Percentiles rank a stretch among this genome's conserved stretches.
Evolutionary conservation across 1,140 invertebrate species (phyloP).

Genomic region (Cecropterus lyciades): DNA sequence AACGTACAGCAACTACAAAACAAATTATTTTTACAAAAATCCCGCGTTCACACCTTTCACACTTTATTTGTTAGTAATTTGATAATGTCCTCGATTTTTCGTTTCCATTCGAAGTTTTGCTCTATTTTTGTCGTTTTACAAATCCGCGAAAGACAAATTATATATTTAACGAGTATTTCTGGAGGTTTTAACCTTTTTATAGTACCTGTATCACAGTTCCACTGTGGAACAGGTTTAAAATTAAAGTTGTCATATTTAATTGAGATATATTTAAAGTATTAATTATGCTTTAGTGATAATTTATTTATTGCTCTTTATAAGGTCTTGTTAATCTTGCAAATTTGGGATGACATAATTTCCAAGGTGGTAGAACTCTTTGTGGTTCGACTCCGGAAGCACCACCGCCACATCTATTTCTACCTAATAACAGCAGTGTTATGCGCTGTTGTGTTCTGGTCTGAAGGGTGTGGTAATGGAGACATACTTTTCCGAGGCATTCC

Average conservation of each 20-base stretch:
- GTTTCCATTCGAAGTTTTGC: slow-evolving; percentile 10
- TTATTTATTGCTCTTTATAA: no score
- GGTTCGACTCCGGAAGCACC: no score
- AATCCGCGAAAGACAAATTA: slow-evolving; percentile 17
- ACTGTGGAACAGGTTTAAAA: slow-evolving; percentile 7
- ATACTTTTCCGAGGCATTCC: no score
- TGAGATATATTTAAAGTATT: neutral
- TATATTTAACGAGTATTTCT: slow-evolving; percentile 21
- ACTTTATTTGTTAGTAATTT: slow-evolving; percentile 30
- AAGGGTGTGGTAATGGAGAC: no score
- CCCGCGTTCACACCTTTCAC: slow-evolving; percentile 20
- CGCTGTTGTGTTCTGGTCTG: no score
- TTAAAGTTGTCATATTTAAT: neutral
- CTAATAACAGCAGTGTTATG: no score
- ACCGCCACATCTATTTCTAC: no score
- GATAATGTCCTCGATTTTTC: slow-evolving; percentile 26
- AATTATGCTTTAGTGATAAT: neutral
- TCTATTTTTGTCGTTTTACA: slow-evolving; percentile 16
- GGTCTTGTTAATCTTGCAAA: no score
- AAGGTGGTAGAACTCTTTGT: no score
- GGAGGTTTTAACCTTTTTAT: slow-evolving; percentile 20
- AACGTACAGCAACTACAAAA: slow-evolving; percentile 7
- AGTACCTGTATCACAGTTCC: neutral
- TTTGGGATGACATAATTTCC: no score
- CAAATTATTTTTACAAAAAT: slow-evolving; percentile 15